phyloP scores from a whole-genome alignment of 2,888 invertebrate genomes.

The Lepas anatifera region DNA sequence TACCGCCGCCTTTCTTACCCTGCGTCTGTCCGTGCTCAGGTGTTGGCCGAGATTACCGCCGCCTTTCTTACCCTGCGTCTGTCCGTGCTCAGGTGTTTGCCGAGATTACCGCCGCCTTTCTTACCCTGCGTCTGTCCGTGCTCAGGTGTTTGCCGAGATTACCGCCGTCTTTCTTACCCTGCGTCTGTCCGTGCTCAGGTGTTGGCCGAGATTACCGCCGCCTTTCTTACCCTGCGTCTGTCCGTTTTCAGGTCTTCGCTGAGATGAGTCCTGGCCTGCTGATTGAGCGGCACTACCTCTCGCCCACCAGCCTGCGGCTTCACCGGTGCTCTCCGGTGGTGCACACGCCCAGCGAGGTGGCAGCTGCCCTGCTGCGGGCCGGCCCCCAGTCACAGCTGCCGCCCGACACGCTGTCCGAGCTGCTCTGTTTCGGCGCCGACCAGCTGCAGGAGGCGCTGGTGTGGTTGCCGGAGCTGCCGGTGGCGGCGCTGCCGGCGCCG shows the following conservation, averaged over 20 bases:
- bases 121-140: background rate
- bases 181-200: too few relatives aligned
- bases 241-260: conserved; percentile 43
- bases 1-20: too few relatives aligned
- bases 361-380: conserved; percentile 35
- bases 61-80: background rate
- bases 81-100: background rate
- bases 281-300: conserved; percentile 51
- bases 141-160: background rate
- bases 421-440: conserved; percentile 45
- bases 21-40: too few relatives aligned
- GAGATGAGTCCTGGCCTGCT: conserved; percentile 54
- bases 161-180: background rate
- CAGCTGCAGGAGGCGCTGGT: conserved; percentile 33
- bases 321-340: conserved; percentile 29
- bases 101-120: background rate
- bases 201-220: background rate
- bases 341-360: conserved; percentile 33
- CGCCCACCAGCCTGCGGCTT: conserved; percentile 44
- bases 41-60: too few relatives aligned
- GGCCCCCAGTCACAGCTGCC: conserved; percentile 33
- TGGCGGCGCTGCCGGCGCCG: background rate
- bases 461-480: background rate
- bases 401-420: conserved; percentile 44
- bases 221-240: background rate